Evolutionary conservation across 2,113 vertebrate genomes (phyloP), one percentile per base, ranked within the genome.

Genomic region (Rhinopomastus cyanomelas): DNA sequence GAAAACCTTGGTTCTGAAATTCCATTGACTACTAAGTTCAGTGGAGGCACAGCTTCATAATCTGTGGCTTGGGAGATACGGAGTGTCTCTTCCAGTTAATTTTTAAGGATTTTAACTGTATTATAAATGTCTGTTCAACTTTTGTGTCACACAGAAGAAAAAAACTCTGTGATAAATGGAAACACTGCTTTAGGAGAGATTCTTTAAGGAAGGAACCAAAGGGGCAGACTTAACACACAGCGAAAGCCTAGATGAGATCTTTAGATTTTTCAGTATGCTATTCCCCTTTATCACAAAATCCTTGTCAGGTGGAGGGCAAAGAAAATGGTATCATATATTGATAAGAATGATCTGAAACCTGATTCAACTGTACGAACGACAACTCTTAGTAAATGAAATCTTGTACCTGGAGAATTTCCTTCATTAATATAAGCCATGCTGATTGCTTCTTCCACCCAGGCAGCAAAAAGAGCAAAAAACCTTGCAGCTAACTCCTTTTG

Each of bases 331-430:
- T n/a, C 5, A 42, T 44, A 51, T 34, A 46, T 4, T 27, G 26
- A 46, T 13, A 55, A 74, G 30, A 57, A 83, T 22, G 17, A 10
- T 57, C 3, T 26, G 56, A 78, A 94, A 83, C 21, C 30, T 17
- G 25, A 32, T 77, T 68, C 39, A 39, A 12, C 19, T 23, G 57
- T 25, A 57, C 12, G 32, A 67, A 11, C 42, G 26, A 36, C 8
- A 42, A 75, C 75, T 42, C n/a, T 68, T 51, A 59, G 10, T 34
- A 61, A 20, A 81, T 30, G 32, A 81, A 51, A 34, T 68, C 55
- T 81, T 49, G 30, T 96, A 97, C 96, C 96, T 94, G 82, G n/a
- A 74, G 67, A 66, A 62, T 46, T 86, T 73, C 15, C 85, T 85
- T 55, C 48, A 51, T 15, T 91, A 64, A 69, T 30, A 80, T 82